Evolutionary conservation across 2,888 invertebrate species (phyloP), one percentile per base, ranked within the genome.

Genomic region (Alloplasta piceator): DNA sequence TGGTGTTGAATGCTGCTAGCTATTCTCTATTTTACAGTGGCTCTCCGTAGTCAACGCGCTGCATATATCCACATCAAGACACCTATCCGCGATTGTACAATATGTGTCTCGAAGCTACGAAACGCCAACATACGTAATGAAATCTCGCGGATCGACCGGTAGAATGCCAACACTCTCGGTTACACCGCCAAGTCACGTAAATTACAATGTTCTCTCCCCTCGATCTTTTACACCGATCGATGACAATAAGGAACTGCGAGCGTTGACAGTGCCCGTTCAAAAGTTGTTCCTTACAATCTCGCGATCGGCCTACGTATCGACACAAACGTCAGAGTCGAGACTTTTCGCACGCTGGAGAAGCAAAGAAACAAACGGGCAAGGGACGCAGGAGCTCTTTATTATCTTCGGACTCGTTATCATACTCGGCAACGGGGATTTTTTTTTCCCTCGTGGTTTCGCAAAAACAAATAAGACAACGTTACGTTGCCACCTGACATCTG

Each of bases 241-340:
- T 70, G 80, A 80, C 81, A 82, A 82, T 82, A 82, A 82, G 78
- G 81, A 82, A 82, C 81, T 82, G 56, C 16, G 16, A 55, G 14
- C 48, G 67, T 48, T 71, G 71, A 74, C 78, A 78, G 43, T 36
- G 46, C 70, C 41, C 67, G 74, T 48, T 67, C 67, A 71, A 71
- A 71, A 75, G 67, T 61, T 71, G 71, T 71, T 75, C 56, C 78
- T 70, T 55, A 71, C 74, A 74, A 82, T 75, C 66, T 66, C 26
- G 63, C 16, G 39, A 58, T 73, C 67, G 41, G 66, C 77, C 73
- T 78, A 79, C 79, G 52, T 63, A 63, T 46, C 56, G 39, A 39
- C 55, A 12, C 26, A 68, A 58, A 74, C 41, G 50, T 14, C 36
- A 36, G 26, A 26, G 26, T 71, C n/a, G 36, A 50, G 38, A 10